Evolutionary conservation across 2,888 invertebrate genomes (phyloP).

Genomic region (Taphrorychus bicolor): DNA sequence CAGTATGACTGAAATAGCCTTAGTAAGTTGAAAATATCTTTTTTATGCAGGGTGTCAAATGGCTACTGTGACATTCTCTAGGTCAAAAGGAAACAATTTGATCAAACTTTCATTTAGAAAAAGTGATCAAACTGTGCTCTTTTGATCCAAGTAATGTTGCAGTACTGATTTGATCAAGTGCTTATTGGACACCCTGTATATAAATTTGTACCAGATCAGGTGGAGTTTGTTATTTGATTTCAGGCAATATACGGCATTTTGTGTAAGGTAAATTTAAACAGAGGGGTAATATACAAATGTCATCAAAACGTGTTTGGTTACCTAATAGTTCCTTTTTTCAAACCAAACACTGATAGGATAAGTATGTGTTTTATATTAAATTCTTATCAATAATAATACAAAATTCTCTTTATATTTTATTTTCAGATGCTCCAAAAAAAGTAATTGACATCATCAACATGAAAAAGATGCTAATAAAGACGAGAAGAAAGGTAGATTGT

Average conservation of each 20-base stretch:
- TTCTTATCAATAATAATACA: too few relatives aligned
- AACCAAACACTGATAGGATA: constrained; percentile 18
- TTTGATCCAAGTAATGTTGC: too few relatives aligned
- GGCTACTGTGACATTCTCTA: too few relatives aligned
- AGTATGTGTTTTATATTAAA: constrained; percentile 21
- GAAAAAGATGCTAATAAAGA: constrained; percentile 6
- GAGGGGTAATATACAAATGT: constrained; percentile 42
- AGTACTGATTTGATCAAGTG: too few relatives aligned
- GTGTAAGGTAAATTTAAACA: constrained; percentile 45
- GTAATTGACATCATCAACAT: constrained; percentile 4
- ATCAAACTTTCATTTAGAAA: too few relatives aligned
- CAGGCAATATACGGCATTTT: constrained; percentile 52
- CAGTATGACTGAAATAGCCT: constrained; percentile 46
- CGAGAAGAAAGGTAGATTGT: constrained; percentile 40
- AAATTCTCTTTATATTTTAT: constrained; percentile 8
- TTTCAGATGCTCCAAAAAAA: constrained; percentile 1
- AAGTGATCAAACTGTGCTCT: too few relatives aligned
- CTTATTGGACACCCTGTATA: too few relatives aligned
- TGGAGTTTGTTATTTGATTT: constrained; percentile 29
- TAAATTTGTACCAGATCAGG: not conserved
- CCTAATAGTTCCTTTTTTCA: constrained; percentile 47
- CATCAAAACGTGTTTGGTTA: constrained; percentile 48
- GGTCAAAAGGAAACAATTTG: too few relatives aligned
- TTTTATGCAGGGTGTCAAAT: too few relatives aligned
- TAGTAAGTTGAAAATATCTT: constrained; percentile 50